Base-by-base conservation (phyloP, 1,140 invertebrate species). In the Steinernema feltiae region DNA sequence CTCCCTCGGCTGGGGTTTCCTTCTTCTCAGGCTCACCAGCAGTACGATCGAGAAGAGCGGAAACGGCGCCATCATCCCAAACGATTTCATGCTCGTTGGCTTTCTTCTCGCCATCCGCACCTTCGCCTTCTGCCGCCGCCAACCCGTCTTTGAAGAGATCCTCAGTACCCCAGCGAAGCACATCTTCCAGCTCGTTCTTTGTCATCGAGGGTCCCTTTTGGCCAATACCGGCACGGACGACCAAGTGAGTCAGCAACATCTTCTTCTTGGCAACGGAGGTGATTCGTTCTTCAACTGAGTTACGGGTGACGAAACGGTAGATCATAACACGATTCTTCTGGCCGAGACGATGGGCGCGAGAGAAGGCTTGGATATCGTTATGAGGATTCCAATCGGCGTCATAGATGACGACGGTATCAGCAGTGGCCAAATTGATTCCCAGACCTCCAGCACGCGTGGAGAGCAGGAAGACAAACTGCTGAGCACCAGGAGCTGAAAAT, bases 241-340 rank as follows among this genome's bases (percentile, higher is more conserved):
- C 97, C 86, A 99, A 91, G 89, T 99, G 97, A 41, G 97, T 99
- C 83, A 99, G 90, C 95, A 99, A 98, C 97, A 99, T 99, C 88
- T 99, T 99, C 79, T 97, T 92, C 86, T 95, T 95, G 18, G 95
- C 95, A 46, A 90, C 90, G 63, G 86, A 79, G 15, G 84, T 82
- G 0, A 99, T 97, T 81, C 97, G 90, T 88, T 99, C 97, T 87
- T 99, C 97, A 0, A 99, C 97, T 48, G 95, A 98, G 84, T 95
- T 95, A 77, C 97, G 90, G 0, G 97, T 99, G 0, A 99, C 97
- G 87, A 99, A 99, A n/a, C 97, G 93, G 87, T 99, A 99, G 72
- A 99, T 99, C 95, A 99, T 98, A 0, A 99, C 96, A 88, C 97
- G 98, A 86, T 98, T 99, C 0, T 95, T 92, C 87, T 99, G 97